These are phyloP conservation scores for Oenanthe oenanthe DNA, from an alignment of 2,113 vertebrate species.

Conservation along the genomic window DNA sequence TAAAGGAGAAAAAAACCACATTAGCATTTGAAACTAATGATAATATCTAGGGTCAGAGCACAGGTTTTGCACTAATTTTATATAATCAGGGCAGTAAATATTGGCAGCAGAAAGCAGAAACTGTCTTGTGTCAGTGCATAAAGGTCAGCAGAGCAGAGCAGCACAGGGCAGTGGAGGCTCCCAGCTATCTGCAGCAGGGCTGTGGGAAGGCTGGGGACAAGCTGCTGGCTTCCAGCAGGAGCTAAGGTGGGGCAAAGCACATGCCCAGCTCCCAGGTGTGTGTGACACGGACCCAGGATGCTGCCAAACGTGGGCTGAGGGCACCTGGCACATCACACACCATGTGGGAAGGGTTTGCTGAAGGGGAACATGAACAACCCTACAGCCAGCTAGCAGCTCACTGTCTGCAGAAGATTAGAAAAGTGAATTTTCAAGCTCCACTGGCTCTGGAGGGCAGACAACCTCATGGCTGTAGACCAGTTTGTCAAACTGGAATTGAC, in stretches of 20 bases:
- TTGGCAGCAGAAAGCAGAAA: background rate
- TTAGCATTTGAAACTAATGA: background rate
- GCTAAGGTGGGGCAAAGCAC: background rate
- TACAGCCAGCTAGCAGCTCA: background rate
- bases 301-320: background rate
- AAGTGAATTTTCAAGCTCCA: background rate
- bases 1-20: background rate
- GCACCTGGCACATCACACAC: background rate
- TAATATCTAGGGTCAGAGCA: background rate
- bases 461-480: background rate
- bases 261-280: background rate
- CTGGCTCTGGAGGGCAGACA: background rate
- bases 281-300: rapidly evolving
- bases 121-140: background rate
- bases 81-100: background rate
- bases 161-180: background rate
- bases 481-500: background rate
- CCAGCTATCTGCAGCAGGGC: background rate
- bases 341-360: background rate
- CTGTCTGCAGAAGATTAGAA: background rate
- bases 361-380: background rate
- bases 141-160: background rate
- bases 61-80: background rate
- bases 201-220: background rate
- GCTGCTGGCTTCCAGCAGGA: background rate